A percentile compares a stretch with the other conserved stretches of the same genome.
phyloP scores from a whole-genome alignment of 1,140 invertebrate genomes.

The Pseudomyrmex flavicornis region DNA sequence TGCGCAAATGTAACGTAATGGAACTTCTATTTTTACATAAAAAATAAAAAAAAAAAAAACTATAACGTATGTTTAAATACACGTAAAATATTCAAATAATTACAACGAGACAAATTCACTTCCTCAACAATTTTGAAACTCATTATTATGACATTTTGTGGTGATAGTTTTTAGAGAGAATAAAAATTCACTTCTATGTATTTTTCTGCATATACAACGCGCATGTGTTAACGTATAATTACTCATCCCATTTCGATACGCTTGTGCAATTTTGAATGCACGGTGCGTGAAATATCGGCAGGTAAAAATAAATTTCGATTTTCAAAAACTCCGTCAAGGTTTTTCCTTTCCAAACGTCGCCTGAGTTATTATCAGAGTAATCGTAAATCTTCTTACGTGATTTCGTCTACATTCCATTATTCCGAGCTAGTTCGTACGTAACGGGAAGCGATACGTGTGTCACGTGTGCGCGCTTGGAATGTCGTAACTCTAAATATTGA shows the following conservation, averaged over 20 bases:
- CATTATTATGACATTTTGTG: too few relatives aligned
- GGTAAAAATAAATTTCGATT: neutral
- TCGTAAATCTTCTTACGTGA: neutral
- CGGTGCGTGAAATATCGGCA: conserved; percentile 21
- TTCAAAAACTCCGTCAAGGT: conserved; percentile 18
- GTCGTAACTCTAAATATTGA: conserved; percentile 6
- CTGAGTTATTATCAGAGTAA: neutral
- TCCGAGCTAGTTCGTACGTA: neutral
- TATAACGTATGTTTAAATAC: too few relatives aligned
- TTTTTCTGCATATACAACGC: neutral
- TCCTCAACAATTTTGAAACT: too few relatives aligned
- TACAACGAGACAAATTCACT: too few relatives aligned
- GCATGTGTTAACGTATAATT: neutral
- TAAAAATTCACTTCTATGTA: too few relatives aligned
- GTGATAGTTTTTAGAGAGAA: too few relatives aligned
- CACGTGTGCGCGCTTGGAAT: neutral
- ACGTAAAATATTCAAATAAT: too few relatives aligned
- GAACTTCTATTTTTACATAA: neutral
- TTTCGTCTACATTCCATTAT: neutral
- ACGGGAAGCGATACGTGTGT: neutral
- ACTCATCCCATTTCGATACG: conserved; percentile 16
- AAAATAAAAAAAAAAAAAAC: too few relatives aligned
- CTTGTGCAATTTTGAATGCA: conserved; percentile 3
- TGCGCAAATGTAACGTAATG: neutral
- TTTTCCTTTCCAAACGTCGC: neutral